A percentile compares a stretch with the other conserved stretches of the same genome.
phyloP scores from a whole-genome alignment of 1,140 invertebrate species.

The Drosophila repleta region DNA sequence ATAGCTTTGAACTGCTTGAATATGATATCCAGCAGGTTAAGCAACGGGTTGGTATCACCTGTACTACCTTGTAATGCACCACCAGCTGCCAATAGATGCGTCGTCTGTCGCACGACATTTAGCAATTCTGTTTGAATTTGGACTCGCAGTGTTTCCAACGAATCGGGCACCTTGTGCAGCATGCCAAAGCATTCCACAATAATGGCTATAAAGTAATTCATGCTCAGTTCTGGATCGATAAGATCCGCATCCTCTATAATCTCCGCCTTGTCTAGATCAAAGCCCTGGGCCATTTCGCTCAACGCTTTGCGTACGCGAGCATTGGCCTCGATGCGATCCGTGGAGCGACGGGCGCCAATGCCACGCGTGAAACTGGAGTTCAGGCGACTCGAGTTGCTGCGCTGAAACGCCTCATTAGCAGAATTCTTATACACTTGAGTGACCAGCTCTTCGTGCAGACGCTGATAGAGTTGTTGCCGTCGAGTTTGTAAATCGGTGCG shows the following conservation, averaged over 20 bases:
- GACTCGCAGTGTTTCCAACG: constrained; percentile 92
- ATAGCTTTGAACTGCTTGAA: constrained; percentile 91
- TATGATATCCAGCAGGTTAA: constrained; percentile 87
- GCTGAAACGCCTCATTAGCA: constrained; percentile 86
- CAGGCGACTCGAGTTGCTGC: constrained; percentile 87
- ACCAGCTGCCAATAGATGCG: constrained; percentile 89
- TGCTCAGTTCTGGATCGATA: constrained; percentile 88
- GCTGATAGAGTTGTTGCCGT: constrained; percentile 89
- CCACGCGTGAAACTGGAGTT: constrained; percentile 85
- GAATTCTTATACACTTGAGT: constrained; percentile 90
- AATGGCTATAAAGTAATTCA: constrained; percentile 90
- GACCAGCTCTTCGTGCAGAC: constrained; percentile 89
- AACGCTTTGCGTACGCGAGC: constrained; percentile 84
- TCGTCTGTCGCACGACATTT: constrained; percentile 90
- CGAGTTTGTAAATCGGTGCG: constrained; percentile 89
- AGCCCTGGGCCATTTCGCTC: constrained; percentile 83
- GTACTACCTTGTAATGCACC: constrained; percentile 51
- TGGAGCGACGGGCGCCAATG: constrained; percentile 84
- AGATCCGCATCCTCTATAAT: constrained; percentile 87
- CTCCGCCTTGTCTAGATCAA: constrained; percentile 80
- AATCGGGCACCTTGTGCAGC: constrained; percentile 92
- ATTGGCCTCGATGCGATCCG: constrained; percentile 84
- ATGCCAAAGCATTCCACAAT: constrained; percentile 94
- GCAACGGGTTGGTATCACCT: constrained; percentile 82
- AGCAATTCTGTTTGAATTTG: constrained; percentile 92